Percentiles rank a stretch among this genome's conserved stretches.
These are phyloP conservation scores for Pionites leucogaster DNA, from an alignment of 2,113 vertebrate genomes.

Conservation along the genomic window DNA sequence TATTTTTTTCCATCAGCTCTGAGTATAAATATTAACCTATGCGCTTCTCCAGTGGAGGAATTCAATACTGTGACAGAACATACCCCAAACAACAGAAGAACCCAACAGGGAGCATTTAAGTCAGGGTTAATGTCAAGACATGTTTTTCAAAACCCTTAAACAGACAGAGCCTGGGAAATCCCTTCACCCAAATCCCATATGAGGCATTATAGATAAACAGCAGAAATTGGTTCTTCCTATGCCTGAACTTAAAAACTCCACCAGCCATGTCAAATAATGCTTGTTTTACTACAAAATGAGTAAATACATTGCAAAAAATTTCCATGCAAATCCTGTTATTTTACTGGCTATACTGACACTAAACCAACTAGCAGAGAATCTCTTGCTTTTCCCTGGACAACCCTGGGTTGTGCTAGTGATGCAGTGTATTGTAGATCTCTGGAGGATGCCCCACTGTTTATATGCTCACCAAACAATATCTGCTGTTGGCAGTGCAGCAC, in stretches of 20 bases:
- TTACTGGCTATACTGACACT: background rate
- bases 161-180: background rate
- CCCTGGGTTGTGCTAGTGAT: accelerated
- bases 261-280: background rate
- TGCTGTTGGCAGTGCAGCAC: background rate
- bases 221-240: background rate
- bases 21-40: background rate
- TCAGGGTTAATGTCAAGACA: background rate
- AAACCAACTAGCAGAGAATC: background rate
- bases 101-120: background rate
- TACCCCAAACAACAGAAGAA: background rate
- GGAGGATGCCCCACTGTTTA: background rate
- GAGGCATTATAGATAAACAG: background rate
- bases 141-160: background rate
- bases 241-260: background rate
- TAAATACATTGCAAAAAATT: background rate
- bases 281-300: background rate
- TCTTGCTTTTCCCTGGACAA: background rate
- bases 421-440: background rate
- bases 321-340: background rate
- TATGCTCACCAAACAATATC: background rate
- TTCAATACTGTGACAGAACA: background rate
- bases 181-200: background rate
- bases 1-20: background rate
- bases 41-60: background rate